phyloP scores from a whole-genome alignment of 1,140 invertebrate species.

The Leptopilina boulardi region DNA sequence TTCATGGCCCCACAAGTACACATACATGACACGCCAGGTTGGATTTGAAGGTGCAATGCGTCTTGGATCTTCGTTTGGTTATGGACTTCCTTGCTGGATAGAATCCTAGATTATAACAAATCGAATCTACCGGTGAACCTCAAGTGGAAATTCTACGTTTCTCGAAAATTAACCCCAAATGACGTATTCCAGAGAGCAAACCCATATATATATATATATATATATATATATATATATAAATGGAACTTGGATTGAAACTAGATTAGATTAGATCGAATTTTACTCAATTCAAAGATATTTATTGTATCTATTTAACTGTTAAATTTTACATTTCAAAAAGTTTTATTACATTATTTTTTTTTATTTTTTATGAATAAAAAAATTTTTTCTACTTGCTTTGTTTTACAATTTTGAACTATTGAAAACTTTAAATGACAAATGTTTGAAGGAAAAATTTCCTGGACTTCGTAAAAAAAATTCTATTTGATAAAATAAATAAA shows the following conservation, averaged over 20 bases:
- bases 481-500: too few species aligned
- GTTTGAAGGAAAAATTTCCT: too few species aligned
- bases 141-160: conserved; percentile 47
- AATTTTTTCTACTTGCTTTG: too few species aligned
- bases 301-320: neutral
- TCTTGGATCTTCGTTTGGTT: conserved; percentile 37
- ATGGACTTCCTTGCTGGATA: conserved; percentile 37
- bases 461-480: too few species aligned
- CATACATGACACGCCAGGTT: conserved; percentile 47
- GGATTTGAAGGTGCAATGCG: conserved; percentile 45
- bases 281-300: neutral
- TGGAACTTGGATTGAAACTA: neutral
- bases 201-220: too few species aligned
- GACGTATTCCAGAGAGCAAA: neutral
- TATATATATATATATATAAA: too few species aligned
- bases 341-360: too few species aligned
- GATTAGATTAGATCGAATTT: neutral
- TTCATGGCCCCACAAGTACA: conserved; percentile 43
- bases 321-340: too few species aligned
- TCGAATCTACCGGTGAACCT: conserved; percentile 8
- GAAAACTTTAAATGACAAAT: too few species aligned
- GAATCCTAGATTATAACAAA: conserved; percentile 53
- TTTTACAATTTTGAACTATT: too few species aligned
- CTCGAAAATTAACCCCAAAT: conserved; percentile 44
- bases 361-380: too few species aligned